Percentiles rank a stretch among this genome's conserved stretches.
phyloP scores from a whole-genome alignment of 1,140 invertebrate genomes.

The Archegozetes longisetosus region DNA sequence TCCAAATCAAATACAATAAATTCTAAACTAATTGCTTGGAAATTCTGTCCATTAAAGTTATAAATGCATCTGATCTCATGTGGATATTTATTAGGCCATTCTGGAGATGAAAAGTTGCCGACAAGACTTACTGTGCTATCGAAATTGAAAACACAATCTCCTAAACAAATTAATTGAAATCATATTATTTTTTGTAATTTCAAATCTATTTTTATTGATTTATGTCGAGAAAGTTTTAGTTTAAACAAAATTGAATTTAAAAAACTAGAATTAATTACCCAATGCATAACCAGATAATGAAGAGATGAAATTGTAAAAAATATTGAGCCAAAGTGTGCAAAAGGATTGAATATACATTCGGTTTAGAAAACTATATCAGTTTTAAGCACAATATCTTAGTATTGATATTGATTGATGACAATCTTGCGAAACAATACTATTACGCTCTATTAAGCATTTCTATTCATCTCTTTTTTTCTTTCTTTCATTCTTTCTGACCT shows the following conservation, averaged over 20 bases:
- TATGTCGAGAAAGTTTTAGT: not conserved
- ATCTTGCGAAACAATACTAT: not conserved
- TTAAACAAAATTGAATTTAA: not conserved
- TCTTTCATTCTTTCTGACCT: too few species aligned
- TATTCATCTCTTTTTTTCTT: too few species aligned
- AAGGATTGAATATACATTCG: too few species aligned
- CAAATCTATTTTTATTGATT: not conserved
- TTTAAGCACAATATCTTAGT: too few species aligned
- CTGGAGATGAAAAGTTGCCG: constrained; percentile 24
- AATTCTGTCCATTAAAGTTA: constrained; percentile 21
- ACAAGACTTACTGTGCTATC: constrained; percentile 19
- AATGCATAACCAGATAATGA: not conserved
- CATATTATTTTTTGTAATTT: not conserved
- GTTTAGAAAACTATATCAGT: too few species aligned
- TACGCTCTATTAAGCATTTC: not conserved
- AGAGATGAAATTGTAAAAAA: not conserved
- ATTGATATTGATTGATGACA: not conserved
- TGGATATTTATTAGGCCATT: constrained; percentile 21
- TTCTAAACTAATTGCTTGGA: constrained; percentile 19
- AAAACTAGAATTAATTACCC: not conserved
- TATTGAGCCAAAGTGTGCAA: not conserved
- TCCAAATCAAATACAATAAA: constrained; percentile 22
- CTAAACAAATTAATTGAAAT: constrained; percentile 12
- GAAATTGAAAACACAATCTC: constrained; percentile 20
- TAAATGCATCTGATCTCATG: constrained; percentile 21